Evolutionary conservation across 2,888 invertebrate genomes (phyloP), one percentile per base, ranked within the genome.

Genomic region (Scaptomyza flava): DNA sequence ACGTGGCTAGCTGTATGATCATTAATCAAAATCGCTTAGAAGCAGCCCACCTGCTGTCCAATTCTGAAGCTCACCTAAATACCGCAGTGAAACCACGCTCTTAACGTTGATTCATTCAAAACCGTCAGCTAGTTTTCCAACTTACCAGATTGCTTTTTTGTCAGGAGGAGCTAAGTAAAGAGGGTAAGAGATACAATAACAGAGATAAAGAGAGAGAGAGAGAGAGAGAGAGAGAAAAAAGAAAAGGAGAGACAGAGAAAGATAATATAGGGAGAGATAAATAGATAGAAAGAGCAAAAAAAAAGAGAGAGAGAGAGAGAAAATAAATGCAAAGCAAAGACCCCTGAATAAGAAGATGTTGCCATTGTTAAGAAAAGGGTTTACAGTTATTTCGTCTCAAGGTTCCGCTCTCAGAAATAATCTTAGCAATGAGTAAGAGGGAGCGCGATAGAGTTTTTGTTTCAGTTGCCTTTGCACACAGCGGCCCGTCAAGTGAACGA

Each of bases 51-150:
- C 60, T 76, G 64, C 57, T 50, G 69, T 42, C 46, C 43, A 54
- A 34, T 43, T 38, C 48, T 57, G 34, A 27, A 47, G 54, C 14
- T 76, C 86, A 86, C 87, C 81, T 56, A 77, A 86, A 86, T 83
- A 77, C 83, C 75, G 54, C 46, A 17, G 17, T 17, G 17, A 17
- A 17, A 17, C 17, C 17, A 17, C 17, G 23, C 66, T 52, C 42
- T 64, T 30, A 53, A 33, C 69, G 41, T 69, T 73, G 73, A 69
- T 73, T 73, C 73, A 70, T 66, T 59, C 59, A 51, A 57, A 8
- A 27, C 34, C 3, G 63, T 20, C 9, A 45, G 23, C 45, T 7
- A 14, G 45, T 46, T 69, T 41, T 56, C 50, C 60, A 12, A 48
- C 50, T 48, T 58, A 64, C 65, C 56, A 65, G 53, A 48, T 64